Conservation (phyloP, 1,140 invertebrate species). For the Brachionus asplanchnoidis region DNA sequence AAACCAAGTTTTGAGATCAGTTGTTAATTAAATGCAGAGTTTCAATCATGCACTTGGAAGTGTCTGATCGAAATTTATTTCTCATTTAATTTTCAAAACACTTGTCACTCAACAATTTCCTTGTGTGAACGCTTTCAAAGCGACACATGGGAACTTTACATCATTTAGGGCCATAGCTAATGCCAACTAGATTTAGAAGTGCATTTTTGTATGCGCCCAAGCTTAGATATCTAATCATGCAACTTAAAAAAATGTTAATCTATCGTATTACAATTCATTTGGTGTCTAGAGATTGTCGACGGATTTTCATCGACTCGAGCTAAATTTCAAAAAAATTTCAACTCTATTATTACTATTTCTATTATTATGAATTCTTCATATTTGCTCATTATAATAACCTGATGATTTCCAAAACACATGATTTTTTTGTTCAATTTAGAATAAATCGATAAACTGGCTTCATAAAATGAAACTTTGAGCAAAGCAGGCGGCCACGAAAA, state of each 20-base stretch:
- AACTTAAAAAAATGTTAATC: not conserved
- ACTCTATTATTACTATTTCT: not conserved
- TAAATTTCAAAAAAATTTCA: not conserved
- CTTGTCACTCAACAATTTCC: not conserved
- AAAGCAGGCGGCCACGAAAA: not conserved
- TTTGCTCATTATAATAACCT: slow-evolving; percentile 2
- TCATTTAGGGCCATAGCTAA: not conserved
- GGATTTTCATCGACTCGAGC: not conserved
- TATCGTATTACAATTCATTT: not conserved
- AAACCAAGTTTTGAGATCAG: not conserved
- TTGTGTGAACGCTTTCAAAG: not conserved
- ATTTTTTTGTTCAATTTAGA: not conserved
- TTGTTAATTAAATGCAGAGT: not conserved
- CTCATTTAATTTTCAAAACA: not conserved
- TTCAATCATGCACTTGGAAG: not conserved
- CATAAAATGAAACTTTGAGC: not conserved
- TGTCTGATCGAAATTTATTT: not conserved
- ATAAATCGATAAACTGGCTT: not conserved
- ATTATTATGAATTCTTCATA: not conserved
- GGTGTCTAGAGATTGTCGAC: not conserved
- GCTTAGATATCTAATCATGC: not conserved
- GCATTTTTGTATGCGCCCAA: not conserved
- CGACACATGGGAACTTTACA: not conserved
- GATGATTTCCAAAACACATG: not conserved
- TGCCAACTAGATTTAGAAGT: not conserved